Base-by-base conservation (phyloP, 1,140 invertebrate species). In the Agraylea sexmaculata region DNA sequence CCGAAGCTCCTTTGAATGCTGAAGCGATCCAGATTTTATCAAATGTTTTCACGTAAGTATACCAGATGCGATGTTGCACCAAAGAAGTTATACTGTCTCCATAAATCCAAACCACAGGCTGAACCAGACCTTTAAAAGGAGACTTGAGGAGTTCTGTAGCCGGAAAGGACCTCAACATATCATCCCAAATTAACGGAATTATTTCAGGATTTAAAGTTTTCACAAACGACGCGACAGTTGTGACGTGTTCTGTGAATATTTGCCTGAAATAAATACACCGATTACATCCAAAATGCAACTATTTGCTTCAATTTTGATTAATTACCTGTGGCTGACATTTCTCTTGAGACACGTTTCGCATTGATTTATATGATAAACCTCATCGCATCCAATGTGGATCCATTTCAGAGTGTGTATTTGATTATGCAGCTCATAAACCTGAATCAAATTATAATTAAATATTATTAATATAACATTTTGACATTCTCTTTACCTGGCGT, bases 151-250 rank as follows among this genome's bases (percentile, higher is more conserved):
- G 71, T 51, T 70, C 63, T 38, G 71, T 66, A 46, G 73, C 59
- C n/a, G 75, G 71, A 49, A 89, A 75, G 23, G 77, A 70, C 17
- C 87, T 66, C 22, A 95, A 55, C 87, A 96, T 94, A 57, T 97
- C 93, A 54, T 96, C 90, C 93, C 93, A 96, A 49, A 96, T 83
- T 6, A 97, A 76, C 7, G 85, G 71, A 21, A 70, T 76, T 13
- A 87, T 63, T 2, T 69, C 62, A 0, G 78, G 72, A 59, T 74
- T 78, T 3, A 70, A 69, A 12, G 70, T 64, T 36, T 73, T 73
- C 11, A 87, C 69, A 40, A 75, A 71, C 32, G 70, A 65, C 1
- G 71, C 71, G 15, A 84, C 64, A 8, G 66, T 64, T 16, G 69
- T 58, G 7, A 91, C 68, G 49, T 90, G 85, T 19, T 73, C 68